Base-by-base conservation (phyloP, 2,888 invertebrate species). In the Pantelozetes paolii region DNA sequence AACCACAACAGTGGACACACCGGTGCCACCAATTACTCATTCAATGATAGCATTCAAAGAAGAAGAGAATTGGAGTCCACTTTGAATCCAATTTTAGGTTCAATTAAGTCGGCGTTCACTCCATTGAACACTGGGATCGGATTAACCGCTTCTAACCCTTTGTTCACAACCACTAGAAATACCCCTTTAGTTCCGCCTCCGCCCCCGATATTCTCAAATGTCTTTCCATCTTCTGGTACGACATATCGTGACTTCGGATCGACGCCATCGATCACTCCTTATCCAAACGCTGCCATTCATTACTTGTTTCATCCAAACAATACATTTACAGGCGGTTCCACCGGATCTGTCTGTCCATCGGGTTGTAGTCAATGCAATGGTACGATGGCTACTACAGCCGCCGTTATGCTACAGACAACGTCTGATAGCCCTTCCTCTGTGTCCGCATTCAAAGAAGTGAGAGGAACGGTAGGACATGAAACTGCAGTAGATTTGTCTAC, bases 21-120 rank as follows among this genome's bases (percentile, higher is more conserved):
- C 23, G 59, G 59, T 5, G 30, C 28, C 18, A 59, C 9, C 30
- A 30, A 30, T n/a, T 20, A 48, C 18, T 62, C 28, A 9, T 42
- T 36, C 32, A 32, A 30, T 45, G 64, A 70, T n/a, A 20, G 8
- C 20, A 67, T 67, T 18, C 50, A 48, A 69, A 45, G 32, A 67
- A 42, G 69, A 36, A 28, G 32, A 42, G 50, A 67, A 45, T 28
- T 54, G 18, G 64, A 67, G 45, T 6, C 67, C 2, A 42, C 32
- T 71, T 30, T 59, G 30, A 59, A 18, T 59, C 71, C 75, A 1
- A 74, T 74, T 2, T 28, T 76, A 5, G 77, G 77, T 11, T 77
- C 76, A 6, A 75, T 80, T 62, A 81, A 82, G 75, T 82, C 82
- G 1, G 82, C 82, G 3, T 82, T 82, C 77, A 81, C 82, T n/a